Evolutionary conservation across 2,888 invertebrate genomes (phyloP).

Genomic region (Catotricha subobsoleta): DNA sequence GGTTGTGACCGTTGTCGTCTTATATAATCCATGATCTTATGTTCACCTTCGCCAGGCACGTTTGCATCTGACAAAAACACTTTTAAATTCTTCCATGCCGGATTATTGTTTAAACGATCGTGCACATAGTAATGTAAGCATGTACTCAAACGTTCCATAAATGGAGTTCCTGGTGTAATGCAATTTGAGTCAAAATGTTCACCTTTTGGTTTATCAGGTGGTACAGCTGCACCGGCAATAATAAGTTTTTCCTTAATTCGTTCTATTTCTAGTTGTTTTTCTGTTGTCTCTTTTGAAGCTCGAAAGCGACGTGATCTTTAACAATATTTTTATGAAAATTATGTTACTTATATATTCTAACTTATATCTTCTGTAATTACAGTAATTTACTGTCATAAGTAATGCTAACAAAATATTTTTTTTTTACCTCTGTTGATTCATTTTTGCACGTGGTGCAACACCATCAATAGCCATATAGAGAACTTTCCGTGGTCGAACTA

Average conservation of each 20-base stretch:
- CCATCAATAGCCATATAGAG: slow-evolving; percentile 99
- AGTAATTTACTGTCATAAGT: not conserved
- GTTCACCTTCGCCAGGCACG: slow-evolving; percentile 95
- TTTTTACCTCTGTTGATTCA: slow-evolving; percentile 79
- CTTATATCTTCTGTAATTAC: not conserved
- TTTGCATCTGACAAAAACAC: slow-evolving; percentile 97
- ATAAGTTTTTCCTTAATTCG: slow-evolving; percentile 56
- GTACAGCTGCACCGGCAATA: slow-evolving; percentile 54
- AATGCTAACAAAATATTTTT: not conserved
- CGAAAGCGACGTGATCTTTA: slow-evolving; percentile 77
- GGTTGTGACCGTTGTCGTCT: slow-evolving; percentile 87
- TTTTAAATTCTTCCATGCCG: slow-evolving; percentile 88
- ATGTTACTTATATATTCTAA: not conserved
- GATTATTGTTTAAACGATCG: slow-evolving; percentile 61
- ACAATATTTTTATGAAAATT: not conserved
- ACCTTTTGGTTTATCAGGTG: slow-evolving; percentile 74
- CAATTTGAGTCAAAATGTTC: slow-evolving; percentile 98
- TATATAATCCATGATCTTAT: slow-evolving; percentile 99
- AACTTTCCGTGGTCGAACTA: slow-evolving; percentile 79
- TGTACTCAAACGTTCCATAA: slow-evolving; percentile 79
- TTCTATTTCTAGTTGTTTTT: slow-evolving; percentile 73
- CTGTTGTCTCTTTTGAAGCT: slow-evolving; percentile 83
- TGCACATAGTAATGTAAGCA: slow-evolving; percentile 41
- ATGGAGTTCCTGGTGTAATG: slow-evolving; percentile 98
- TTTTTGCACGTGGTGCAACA: slow-evolving; percentile 96